Percentiles rank a stretch among this genome's conserved stretches.
These are phyloP conservation scores for Sebastes elongatus DNA, from an alignment of 2,797 vertebrate genomes.

Conservation along the genomic window DNA sequence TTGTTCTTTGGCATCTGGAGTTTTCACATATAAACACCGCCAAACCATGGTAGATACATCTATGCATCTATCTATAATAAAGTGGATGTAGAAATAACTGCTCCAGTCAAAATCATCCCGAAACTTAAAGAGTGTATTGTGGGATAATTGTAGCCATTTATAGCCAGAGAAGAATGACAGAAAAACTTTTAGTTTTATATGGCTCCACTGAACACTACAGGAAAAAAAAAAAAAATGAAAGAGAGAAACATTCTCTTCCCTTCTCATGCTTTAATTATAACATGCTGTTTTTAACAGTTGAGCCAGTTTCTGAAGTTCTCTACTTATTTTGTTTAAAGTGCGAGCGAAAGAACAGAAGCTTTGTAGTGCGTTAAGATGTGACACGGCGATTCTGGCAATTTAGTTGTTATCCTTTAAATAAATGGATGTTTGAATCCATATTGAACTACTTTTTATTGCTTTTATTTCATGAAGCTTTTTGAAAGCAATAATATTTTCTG, in stretches of 20 bases:
- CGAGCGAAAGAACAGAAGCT: neutral
- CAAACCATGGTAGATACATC: neutral
- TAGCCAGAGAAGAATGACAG: conserved; percentile 3
- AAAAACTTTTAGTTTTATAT: neutral
- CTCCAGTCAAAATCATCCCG: neutral
- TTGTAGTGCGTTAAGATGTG: neutral
- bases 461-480: neutral
- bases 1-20: neutral
- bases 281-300: neutral
- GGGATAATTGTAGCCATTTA: conserved; percentile 5
- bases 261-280: neutral
- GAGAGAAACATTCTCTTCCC: neutral
- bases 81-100: neutral
- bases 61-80: neutral
- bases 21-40: neutral
- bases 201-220: neutral
- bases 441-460: neutral
- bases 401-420: neutral
- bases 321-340: neutral
- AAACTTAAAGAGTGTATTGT: neutral
- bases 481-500: neutral
- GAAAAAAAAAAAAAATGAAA: neutral
- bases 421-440: neutral
- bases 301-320: neutral
- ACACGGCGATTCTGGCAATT: neutral